Percentiles rank a stretch among this genome's conserved stretches.
Conservation (phyloP, 2,113 vertebrate genomes). For the Climacteris rufus region DNA sequence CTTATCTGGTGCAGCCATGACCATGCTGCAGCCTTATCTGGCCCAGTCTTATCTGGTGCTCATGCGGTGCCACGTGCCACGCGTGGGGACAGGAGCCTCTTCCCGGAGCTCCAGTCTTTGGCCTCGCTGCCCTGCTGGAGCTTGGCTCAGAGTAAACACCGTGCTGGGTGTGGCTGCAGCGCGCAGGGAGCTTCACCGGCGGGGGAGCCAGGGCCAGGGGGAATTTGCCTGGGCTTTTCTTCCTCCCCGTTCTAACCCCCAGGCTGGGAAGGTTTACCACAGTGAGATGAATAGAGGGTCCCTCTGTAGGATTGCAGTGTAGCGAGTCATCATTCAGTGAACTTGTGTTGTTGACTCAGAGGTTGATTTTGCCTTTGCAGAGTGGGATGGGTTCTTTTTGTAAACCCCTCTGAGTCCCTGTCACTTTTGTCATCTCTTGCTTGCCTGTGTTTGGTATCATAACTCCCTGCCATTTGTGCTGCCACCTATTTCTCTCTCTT, state of each 20-base stretch:
- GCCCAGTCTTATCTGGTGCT: neutral
- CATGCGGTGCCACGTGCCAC: neutral
- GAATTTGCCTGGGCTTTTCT: neutral
- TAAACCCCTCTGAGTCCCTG: neutral
- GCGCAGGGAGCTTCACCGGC: fast-evolving
- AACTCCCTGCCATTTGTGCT: neutral
- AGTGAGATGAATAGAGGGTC: neutral
- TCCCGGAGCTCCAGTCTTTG: neutral
- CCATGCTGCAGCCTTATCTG: neutral
- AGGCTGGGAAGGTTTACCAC: neutral
- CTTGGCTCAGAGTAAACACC: neutral
- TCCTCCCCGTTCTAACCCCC: neutral
- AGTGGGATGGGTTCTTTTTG: neutral
- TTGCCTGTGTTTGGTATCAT: neutral
- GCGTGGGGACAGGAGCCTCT: neutral
- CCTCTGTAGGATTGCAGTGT: neutral
- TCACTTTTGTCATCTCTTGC: neutral
- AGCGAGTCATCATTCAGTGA: neutral
- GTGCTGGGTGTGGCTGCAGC: fast-evolving
- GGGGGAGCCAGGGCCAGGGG: neutral
- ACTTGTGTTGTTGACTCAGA: neutral
- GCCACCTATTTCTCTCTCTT: neutral
- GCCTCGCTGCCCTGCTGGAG: neutral
- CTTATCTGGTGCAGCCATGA: neutral
- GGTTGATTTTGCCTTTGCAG: neutral